Evolutionary conservation across 1,140 invertebrate genomes (phyloP), one percentile per base, ranked within the genome.

Genomic region (Drosophila rhopaloa): DNA sequence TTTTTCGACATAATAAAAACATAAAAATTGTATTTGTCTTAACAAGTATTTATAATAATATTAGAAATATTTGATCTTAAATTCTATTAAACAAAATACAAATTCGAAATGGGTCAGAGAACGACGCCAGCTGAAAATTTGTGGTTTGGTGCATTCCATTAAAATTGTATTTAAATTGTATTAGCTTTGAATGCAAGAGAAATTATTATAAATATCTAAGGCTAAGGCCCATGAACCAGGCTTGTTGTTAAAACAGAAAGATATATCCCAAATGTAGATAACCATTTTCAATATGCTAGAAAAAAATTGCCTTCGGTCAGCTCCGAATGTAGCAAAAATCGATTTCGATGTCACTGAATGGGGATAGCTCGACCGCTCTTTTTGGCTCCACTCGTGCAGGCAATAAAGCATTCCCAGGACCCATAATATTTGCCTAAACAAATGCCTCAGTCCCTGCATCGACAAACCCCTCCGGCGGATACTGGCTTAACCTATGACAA

Each of bases 371-470:
- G 24, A 10, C 4, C 19, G 29, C 51, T 71, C 51, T 11, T 37
- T 32, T n/a, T 37, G 65, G 37, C 54, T 38, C 19, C 51, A 10
- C 29, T 58, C 51, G 65, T 70, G 51, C 51, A 5, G 67, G 43
- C 67, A 48, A 71, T 58, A 58, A 50, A 56, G 65, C 67, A 71
- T 71, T 59, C 73, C 61, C 61, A 40, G 72, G 48, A 76, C 72
- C 72, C 72, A 76, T 53, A 76, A 76, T 76, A 67, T 76, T 76
- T 76, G 55, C 47, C 72, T 32, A 50, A 76, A 76, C 60, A 75
- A 76, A 76, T 76, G 61, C 43, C 55, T n/a, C 16, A 16, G 67
- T 43, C 32, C 40, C 66, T 32, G 27, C 6, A n/a, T 11, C 56
- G 43, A 27, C 40, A 63, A 48, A 16, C 62, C 59, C 58, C 67